phyloP scores from a whole-genome alignment of 2,888 invertebrate species.

The Lithophane ornitopus region DNA sequence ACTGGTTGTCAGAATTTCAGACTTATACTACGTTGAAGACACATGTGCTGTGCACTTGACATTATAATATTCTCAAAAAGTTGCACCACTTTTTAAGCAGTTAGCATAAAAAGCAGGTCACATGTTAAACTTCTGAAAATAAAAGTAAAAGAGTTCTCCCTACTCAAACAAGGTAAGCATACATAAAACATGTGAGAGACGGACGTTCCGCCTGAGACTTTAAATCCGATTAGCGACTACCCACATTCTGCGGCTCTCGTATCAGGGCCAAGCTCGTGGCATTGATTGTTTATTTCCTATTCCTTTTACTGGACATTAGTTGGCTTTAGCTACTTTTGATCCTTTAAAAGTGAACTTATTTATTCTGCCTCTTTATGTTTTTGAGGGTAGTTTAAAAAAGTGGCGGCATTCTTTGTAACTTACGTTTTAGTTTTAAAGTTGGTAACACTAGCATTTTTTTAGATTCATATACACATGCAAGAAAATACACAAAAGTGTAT shows the following conservation, averaged over 20 bases:
- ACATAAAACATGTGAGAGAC: slow-evolving; percentile 48
- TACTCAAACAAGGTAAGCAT: slow-evolving; percentile 42
- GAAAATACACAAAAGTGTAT: background rate
- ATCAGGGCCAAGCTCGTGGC: slow-evolving; percentile 11
- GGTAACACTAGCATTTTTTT: too few relatives aligned
- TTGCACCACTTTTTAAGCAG: background rate
- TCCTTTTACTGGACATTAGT: slow-evolving; percentile 15
- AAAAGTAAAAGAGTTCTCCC: slow-evolving; percentile 28
- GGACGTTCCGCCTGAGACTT: slow-evolving; percentile 44
- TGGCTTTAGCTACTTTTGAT: background rate
- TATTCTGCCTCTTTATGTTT: background rate
- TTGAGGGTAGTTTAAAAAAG: background rate
- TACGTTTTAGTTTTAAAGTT: background rate
- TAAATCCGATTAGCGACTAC: slow-evolving; percentile 60
- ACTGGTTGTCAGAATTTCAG: background rate
- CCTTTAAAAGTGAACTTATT: slow-evolving; percentile 1
- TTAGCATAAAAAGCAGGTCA: slow-evolving; percentile 3
- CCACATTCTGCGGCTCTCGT: slow-evolving; percentile 28
- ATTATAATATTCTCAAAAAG: slow-evolving; percentile 9
- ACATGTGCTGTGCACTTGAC: background rate
- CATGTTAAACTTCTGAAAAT: slow-evolving; percentile 23
- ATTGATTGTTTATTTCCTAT: slow-evolving; percentile 48
- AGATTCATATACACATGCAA: background rate
- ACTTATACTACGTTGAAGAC: background rate
- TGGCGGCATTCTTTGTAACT: background rate